phyloP scores from a whole-genome alignment of 2,888 invertebrate species.

The Ophion costatus region DNA sequence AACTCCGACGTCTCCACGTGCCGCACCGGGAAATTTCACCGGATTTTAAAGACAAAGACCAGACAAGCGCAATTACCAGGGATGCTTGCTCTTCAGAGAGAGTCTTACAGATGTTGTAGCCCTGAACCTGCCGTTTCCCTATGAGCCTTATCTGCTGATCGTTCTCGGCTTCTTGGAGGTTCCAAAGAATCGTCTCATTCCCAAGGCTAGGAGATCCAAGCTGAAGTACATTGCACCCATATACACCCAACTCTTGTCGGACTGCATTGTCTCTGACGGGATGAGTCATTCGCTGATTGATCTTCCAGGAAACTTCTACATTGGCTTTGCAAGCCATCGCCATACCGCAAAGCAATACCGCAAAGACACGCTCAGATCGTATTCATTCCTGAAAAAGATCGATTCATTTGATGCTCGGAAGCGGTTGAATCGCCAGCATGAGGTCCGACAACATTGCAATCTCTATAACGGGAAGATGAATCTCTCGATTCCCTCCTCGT shows the following conservation, averaged over 20 bases:
- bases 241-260: conserved; percentile 8
- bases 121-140: background rate
- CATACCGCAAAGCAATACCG: background rate
- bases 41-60: conserved; percentile 54
- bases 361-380: background rate
- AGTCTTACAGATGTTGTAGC: background rate
- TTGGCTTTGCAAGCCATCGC: background rate
- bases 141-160: conserved; percentile 41
- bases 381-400: background rate
- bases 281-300: conserved; percentile 13
- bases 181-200: conserved; percentile 24
- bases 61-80: conserved; percentile 36
- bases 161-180: conserved; percentile 36
- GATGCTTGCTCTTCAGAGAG: conserved; percentile 26
- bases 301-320: background rate
- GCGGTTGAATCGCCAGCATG: background rate
- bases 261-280: background rate
- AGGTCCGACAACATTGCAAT: background rate
- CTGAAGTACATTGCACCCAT: background rate
- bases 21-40: conserved; percentile 52
- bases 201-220: background rate
- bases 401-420: background rate
- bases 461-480: background rate
- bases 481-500: background rate
- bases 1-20: conserved; percentile 33